Evolutionary conservation across 2,888 invertebrate genomes (phyloP), one percentile per base, ranked within the genome.

Genomic region (Eustalomyia histrio): DNA sequence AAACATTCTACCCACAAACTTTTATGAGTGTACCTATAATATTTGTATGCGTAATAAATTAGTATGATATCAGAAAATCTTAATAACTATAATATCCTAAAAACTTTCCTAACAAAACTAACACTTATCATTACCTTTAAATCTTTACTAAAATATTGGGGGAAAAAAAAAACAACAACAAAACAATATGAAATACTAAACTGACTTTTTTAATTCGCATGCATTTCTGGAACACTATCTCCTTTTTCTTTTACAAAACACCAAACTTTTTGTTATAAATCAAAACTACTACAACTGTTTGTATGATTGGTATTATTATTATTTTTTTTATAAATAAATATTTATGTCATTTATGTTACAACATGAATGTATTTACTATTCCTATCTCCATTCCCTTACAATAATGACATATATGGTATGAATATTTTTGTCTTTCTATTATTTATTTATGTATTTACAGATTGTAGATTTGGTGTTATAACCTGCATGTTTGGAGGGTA

Each of bases 401-500:
- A 69, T 35, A 10, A 47, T 47, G n/a, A 47, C 43, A 47, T 47
- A n/a, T 3, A 21, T 21, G 4, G 2, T 21, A 21, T 21, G 21
- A 21, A 21, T 21, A 39, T n/a, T 4, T 47, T 47, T 47, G n/a
- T 29, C 7, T n/a, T n/a, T 47, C 4, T n/a, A 47, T 47, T 47
- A 47, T 47, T 47, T 47, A 47, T 47, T 47, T 47, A 47, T 47
- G 43, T 47, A 6, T 47, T 6, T 29, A 47, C n/a, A 47, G 14
- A 61, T 39, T 55, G 14, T 24, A 35, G 57, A 63, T 69, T 76
- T 7, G 29, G 33, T 16, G 24, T 35, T 63, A 33, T 57, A 76
- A 58, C 69, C 50, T 79, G 72, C 50, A 67, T 68, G 61, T 57
- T 72, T n/a, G 17, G 24, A 47, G 72, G 78, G 53, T 47, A 60